Evolutionary conservation across 37 sponge, comb jelly and placozoan genomes (phyloP), one percentile per base, ranked within the genome.

Genomic region (Haliclona indistincta): DNA sequence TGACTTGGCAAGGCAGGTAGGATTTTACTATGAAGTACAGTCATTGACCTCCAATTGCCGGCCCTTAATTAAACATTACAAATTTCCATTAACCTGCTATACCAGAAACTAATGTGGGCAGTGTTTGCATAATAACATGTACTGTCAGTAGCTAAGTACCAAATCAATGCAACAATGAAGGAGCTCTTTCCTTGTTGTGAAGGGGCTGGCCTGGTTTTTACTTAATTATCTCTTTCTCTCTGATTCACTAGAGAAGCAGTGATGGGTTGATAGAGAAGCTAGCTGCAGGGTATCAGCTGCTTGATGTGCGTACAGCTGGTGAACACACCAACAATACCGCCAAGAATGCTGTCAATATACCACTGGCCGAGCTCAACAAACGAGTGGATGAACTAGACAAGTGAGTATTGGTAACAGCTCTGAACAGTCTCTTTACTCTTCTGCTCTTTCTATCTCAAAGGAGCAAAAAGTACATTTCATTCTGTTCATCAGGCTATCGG

Each of bases 401-500:
- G 78, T 77, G 45, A 63, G 83, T 71, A 54, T 17, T 56, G 42
- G 23, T 17, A 0, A 15, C 6, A 17, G 19, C 6, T 17, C 17
- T 19, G 15, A 19, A 11, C 52, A 19, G 52, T 49, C 17, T 11
- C n/a, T n/a, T 23, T 33, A 33, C 4, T 65, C 8, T 65, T 65
- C 33, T 3, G 43, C 26, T 38, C 22, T 22, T 15, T 6, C 28
- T 10, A 17, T 40, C 20, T 67, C 38, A 38, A 44, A 88, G 84
- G 63, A 38, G 54, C 17, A 68, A 58, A 34, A 65, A 38, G 56
- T 87, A 92, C 47, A 5, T 84, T 13, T 41, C 72, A 47, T 94
- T 75, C 81, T 94, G 95, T 66, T 43, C 45, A n/a, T 54, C 64
- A 41, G 95, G 95, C 34, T 94, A 80, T 63, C 71, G 95, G 11